phyloP scores from a whole-genome alignment of 1,140 invertebrate species.

The Lucilia sericata region DNA sequence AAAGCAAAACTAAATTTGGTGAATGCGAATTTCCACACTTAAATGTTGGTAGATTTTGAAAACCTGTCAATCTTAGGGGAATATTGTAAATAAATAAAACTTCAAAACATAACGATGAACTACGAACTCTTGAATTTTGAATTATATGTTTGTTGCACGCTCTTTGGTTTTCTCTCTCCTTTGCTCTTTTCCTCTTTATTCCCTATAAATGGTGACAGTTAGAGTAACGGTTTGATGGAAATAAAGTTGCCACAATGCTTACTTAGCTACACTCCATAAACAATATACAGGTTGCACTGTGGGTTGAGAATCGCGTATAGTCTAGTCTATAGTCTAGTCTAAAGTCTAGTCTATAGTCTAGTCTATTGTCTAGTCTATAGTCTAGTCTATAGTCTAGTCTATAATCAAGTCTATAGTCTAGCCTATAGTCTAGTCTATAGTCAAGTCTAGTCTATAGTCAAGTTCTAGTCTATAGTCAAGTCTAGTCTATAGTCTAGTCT shows the following conservation, averaged over 20 bases:
- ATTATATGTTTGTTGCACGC: not conserved
- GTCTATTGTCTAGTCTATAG: no score
- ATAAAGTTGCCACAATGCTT: slow-evolving; percentile 30
- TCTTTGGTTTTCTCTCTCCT: not conserved
- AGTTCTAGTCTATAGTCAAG: no score
- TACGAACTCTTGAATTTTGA: slow-evolving; percentile 19
- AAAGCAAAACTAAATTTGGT: not conserved
- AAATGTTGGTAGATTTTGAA: not conserved
- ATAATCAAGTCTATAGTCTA: no score
- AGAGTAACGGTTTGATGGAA: slow-evolving; percentile 9
- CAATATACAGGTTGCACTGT: not conserved
- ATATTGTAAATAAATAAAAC: not conserved
- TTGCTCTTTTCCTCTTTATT: not conserved
- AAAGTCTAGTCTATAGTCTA: no score
- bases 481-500: no score
- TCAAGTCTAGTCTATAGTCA: no score
- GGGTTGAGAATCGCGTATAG: not conserved
- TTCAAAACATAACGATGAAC: slow-evolving; percentile 22
- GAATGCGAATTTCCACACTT: no score
- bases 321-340: no score
- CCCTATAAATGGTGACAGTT: slow-evolving; percentile 10
- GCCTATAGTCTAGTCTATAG: no score
- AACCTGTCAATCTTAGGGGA: slow-evolving; percentile 35
- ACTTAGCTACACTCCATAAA: not conserved
- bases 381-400: no score